Conservation (phyloP, 2,797 vertebrate species). For the Pseudochaenichthys georgianus region DNA sequence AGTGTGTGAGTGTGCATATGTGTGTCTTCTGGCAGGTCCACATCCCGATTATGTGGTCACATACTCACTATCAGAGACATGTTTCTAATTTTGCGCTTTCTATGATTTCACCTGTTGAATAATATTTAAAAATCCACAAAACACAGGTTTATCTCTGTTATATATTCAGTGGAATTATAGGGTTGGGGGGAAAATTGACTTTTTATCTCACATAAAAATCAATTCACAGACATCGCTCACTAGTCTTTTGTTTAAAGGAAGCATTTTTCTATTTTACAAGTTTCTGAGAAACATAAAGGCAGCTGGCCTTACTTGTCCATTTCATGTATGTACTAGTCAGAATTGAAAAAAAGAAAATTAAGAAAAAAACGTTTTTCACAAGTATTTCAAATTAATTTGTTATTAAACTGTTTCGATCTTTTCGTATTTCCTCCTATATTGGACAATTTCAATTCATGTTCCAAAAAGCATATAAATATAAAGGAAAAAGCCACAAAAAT, state of each 20-base stretch:
- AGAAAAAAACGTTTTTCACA: background rate
- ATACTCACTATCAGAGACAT: background rate
- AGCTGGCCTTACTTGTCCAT: too few species aligned
- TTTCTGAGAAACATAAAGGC: too few species aligned
- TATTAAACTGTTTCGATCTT: background rate
- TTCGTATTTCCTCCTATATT: background rate
- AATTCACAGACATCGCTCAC: too few species aligned
- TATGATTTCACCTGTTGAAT: background rate
- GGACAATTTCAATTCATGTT: too few species aligned
- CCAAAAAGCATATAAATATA: background rate
- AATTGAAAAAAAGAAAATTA: too few species aligned
- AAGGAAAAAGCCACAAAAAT: background rate
- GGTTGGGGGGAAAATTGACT: too few species aligned
- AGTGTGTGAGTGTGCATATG: slow-evolving; percentile 16
- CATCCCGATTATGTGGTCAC: background rate
- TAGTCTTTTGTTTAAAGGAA: too few species aligned
- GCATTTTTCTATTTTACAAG: too few species aligned
- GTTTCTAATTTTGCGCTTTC: background rate
- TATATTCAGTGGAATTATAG: background rate
- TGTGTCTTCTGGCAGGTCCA: slow-evolving; percentile 7
- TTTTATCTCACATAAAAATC: too few species aligned
- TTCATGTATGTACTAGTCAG: too few species aligned
- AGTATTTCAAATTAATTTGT: background rate
- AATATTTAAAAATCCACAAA: too few species aligned
- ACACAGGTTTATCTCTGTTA: background rate